phyloP scores from a whole-genome alignment of 2,888 invertebrate genomes.

The Orchestes rusci region DNA sequence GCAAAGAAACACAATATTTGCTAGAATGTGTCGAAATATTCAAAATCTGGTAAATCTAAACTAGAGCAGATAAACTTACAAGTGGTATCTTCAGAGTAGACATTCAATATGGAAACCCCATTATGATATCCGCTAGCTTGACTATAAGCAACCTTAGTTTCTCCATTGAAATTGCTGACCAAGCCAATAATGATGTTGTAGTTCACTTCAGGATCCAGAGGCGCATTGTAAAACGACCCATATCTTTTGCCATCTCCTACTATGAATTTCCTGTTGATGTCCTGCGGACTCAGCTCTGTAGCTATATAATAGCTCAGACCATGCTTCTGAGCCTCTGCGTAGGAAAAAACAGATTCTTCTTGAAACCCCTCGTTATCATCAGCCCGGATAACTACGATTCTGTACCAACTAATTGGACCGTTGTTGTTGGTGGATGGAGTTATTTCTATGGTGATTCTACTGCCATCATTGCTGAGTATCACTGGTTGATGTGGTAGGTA shows the following conservation, averaged over 20 bases:
- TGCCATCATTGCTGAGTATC: conserved; percentile 54
- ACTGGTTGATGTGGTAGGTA: conserved; percentile 64
- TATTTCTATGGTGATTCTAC: conserved; percentile 60
- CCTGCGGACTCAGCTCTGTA: conserved; percentile 66
- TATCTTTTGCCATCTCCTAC: conserved; percentile 71
- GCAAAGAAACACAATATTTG: too few relatives aligned
- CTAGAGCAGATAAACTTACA: too few relatives aligned
- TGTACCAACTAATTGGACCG: conserved; percentile 70
- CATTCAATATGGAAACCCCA: conserved; percentile 48
- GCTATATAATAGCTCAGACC: conserved; percentile 75
- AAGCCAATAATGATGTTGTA: conserved; percentile 66
- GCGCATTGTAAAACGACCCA: conserved; percentile 70
- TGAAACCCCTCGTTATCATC: conserved; percentile 58
- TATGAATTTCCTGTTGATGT: conserved; percentile 58
- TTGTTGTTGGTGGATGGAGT: conserved; percentile 63
- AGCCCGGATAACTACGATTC: conserved; percentile 65
- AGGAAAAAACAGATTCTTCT: conserved; percentile 55
- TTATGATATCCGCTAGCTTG: conserved; percentile 36
- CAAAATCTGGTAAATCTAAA: too few relatives aligned
- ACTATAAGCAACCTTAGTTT: conserved; percentile 60
- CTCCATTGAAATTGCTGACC: conserved; percentile 59
- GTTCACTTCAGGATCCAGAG: conserved; percentile 55
- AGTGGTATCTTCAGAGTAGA: conserved; percentile 38
- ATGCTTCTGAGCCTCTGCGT: conserved; percentile 57
- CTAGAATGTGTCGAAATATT: too few relatives aligned